A percentile compares a stretch with the other conserved stretches of the same genome.
Evolutionary conservation across 2,888 invertebrate genomes (phyloP).

Genomic region (Nasonovia ribisnigri): DNA sequence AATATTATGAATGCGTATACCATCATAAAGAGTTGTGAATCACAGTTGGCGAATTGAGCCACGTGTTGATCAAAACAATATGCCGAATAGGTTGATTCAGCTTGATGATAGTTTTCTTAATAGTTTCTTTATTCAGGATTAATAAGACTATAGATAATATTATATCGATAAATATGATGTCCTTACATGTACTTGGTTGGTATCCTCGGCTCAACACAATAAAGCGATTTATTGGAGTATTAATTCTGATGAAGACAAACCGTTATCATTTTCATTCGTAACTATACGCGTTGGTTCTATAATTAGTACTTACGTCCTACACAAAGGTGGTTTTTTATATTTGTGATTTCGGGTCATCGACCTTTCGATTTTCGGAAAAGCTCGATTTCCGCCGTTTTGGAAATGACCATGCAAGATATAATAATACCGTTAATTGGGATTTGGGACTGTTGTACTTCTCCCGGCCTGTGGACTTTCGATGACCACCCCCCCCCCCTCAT

Average conservation of each 20-base stretch:
- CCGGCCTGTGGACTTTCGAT: not conserved
- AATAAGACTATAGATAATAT: not conserved
- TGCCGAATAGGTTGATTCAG: not conserved
- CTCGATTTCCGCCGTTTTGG: not conserved
- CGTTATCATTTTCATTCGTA: not conserved
- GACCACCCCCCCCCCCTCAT: not conserved
- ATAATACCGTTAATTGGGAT: not conserved
- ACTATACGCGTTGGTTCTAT: not conserved
- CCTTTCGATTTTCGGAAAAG: no score
- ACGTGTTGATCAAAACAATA: not conserved
- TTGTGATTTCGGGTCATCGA: not conserved
- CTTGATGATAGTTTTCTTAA: not conserved
- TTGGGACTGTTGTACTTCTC: not conserved
- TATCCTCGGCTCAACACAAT: not conserved
- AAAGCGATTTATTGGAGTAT: not conserved
- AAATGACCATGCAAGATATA: conserved; percentile 6
- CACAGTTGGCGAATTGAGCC: not conserved
- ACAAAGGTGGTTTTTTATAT: not conserved
- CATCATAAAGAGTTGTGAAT: not conserved
- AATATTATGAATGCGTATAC: not conserved
- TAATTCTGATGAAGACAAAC: not conserved
- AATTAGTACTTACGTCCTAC: not conserved
- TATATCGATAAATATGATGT: not conserved
- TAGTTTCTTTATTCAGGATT: not conserved
- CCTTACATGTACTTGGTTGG: not conserved